Evolutionary conservation across 2,888 invertebrate species (phyloP).

Genomic region (Pilophorus perplexus): DNA sequence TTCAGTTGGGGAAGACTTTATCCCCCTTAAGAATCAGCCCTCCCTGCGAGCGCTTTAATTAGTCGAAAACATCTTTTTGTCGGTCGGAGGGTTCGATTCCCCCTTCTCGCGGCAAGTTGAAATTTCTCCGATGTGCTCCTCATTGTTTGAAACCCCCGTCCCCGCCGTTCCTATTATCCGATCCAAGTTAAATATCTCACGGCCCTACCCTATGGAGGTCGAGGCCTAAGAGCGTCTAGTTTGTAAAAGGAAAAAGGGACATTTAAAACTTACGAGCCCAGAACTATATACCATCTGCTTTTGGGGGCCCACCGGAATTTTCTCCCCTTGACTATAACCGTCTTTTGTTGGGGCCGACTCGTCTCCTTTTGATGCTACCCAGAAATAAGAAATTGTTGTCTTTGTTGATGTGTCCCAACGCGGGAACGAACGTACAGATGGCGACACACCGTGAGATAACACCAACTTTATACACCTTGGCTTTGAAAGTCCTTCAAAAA

Average conservation of each 20-base stretch:
- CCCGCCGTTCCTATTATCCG: not conserved
- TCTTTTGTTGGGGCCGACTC: slow-evolving; percentile 22
- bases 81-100: slow-evolving; percentile 13
- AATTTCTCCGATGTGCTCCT: slow-evolving; percentile 17
- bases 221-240: slow-evolving; percentile 12
- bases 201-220: slow-evolving; percentile 19
- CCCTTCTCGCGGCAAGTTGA: no score
- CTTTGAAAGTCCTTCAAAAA: no score
- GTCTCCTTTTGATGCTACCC: slow-evolving; percentile 35
- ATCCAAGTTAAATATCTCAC: slow-evolving; percentile 35
- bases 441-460: no score
- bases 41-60: slow-evolving; percentile 21
- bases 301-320: no score
- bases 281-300: slow-evolving; percentile 27
- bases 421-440: no score
- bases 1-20: no score
- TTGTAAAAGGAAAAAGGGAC: slow-evolving; percentile 32
- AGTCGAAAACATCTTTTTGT: slow-evolving; percentile 20
- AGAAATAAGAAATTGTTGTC: slow-evolving; percentile 36
- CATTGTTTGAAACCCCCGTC: slow-evolving; percentile 19
- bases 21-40: no score
- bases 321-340: no score
- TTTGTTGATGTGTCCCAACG: slow-evolving; percentile 35
- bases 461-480: no score
- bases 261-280: slow-evolving; percentile 33